Base-by-base conservation (phyloP, 2,888 invertebrate species). In the Pseudoips prasinana region DNA sequence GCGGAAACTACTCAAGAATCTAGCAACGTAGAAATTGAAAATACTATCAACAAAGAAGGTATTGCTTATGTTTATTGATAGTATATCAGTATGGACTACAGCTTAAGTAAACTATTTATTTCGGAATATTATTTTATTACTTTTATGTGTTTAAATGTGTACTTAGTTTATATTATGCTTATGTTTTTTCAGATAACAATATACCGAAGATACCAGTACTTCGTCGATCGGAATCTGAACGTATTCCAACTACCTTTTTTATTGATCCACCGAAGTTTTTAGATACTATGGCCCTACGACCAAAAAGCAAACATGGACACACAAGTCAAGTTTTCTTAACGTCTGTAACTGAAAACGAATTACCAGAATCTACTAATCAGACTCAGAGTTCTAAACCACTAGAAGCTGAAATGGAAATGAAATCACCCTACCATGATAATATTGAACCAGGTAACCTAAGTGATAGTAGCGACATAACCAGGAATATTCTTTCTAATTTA, bases 201-300 rank as follows among this genome's bases (percentile, higher is more conserved):
- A 69, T 86, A 25, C 87, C 86, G 3, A 83, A 75, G 56, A 73
- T 86, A 49, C 79, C 83, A 25, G 61, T 79, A 4, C 57, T 89
- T 24, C 79, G 89, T 22, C 73, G 89, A 24, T 89, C 89, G n/a
- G 84, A 86, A 64, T 89, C 87, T 20, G 91, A 77, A 71, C 82
- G 73, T 46, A 58, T 76, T 38, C 73, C 65, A 44, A 75, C 76
- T 45, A 82, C 63, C 51, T 73, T 78, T 48, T 80, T 64, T 65
- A 89, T 79, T 7, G 81, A 84, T 7, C 85, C 91, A 29, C 91
- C 93, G 6, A 90, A 90, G 41, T 95, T 94, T 73, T 90, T 93
- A 68, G 96, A 96, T 73, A 96, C 96, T 11, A 96, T 96, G 94
- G 94, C 96, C 10, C 85, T 96, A 56, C 91, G 95, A 53, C 89